Base-by-base conservation (phyloP, 2,888 invertebrate genomes). In the Nasonovia ribisnigri region DNA sequence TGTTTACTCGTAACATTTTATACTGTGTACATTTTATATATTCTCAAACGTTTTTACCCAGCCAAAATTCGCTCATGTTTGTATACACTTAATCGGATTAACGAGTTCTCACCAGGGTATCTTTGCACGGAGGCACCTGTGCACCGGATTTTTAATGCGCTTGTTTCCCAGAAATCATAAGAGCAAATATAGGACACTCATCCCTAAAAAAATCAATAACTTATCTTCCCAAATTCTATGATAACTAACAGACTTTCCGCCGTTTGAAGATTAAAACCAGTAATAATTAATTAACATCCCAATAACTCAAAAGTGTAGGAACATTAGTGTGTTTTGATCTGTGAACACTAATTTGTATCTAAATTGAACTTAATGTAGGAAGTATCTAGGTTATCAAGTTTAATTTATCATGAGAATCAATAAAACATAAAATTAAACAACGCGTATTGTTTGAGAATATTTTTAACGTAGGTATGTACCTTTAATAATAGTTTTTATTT, bases 11-110 rank as follows among this genome's bases (percentile, higher is more conserved):
- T 54, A 42, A 16, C 42, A 51, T 48, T 84, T 84, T 84, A 77
- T 77, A 42, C 42, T 51, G 26, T 8, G 29, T 51, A 91, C 29
- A 84, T 90, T 90, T 91, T 26, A 51, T 84, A 16, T 42, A 90
- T 84, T 51, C 26, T 51, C 10, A 11, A 43, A 11, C 42, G n/a
- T 88, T 88, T 88, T 92, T 92, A 88, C 42, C 42, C 67, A 5
- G 67, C 84, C 42, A 48, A 92, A 87, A 92, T 60, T 92, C 42
- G 20, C 67, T 77, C 51, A 29, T 91, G 84, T 91, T 91, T 91
- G 42, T 84, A 6, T 84, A 77, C 51, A 77, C 43, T 92, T 92
- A 92, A 92, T 88, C 88, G 92, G 92, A 92, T 92, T 92, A 92
- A 88, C 67, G 84, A 24, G 10, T 67, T 42, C 29, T 84, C 42